A percentile compares a stretch with the other conserved stretches of the same genome.
phyloP scores from a whole-genome alignment of 2,113 vertebrate genomes.

The Orthonyx spaldingii region DNA sequence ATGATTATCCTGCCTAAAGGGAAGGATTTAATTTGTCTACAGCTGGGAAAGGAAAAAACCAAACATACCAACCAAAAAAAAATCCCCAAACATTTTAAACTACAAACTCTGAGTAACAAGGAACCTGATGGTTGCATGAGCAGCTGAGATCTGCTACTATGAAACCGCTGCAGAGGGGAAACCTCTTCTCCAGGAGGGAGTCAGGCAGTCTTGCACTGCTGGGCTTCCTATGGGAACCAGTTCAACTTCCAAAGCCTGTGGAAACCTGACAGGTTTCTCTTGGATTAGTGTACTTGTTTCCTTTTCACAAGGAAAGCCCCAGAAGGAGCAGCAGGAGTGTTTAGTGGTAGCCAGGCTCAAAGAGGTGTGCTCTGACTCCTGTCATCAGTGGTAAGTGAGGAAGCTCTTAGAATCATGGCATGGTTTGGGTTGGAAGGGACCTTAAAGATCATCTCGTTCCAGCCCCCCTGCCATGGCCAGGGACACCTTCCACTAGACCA shows the following conservation, averaged over 20 bases:
- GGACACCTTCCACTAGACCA: neutral
- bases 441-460: neutral
- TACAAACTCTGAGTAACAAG: neutral
- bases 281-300: neutral
- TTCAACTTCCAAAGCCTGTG: neutral
- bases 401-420: neutral
- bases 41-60: neutral
- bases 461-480: neutral
- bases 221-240: neutral
- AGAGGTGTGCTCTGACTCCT: neutral
- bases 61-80: neutral
- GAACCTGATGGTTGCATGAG: neutral
- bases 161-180: neutral
- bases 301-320: neutral
- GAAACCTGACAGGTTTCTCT: neutral
- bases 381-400: neutral
- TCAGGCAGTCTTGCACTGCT: neutral
- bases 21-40: neutral
- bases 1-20: neutral
- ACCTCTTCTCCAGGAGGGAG: rapidly evolving
- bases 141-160: neutral
- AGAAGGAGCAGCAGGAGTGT: neutral
- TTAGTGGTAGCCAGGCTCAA: neutral
- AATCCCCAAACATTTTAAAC: neutral
- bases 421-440: neutral